Percentiles rank a stretch among this genome's conserved stretches.
Conservation (phyloP, 2,888 invertebrate species). For the Pyralis farinalis region DNA sequence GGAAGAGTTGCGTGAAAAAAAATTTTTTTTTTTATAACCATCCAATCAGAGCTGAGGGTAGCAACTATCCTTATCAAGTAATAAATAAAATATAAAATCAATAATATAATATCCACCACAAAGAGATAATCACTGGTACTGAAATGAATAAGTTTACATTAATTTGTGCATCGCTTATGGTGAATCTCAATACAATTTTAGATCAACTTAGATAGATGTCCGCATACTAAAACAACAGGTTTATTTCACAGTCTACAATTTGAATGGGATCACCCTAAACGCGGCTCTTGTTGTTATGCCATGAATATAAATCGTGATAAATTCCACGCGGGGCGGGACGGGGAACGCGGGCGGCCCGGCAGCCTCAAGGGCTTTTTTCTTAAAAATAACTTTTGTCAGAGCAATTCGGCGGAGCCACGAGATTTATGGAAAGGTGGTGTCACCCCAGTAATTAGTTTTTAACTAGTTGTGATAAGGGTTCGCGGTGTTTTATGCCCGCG, state of each 20-base stretch:
- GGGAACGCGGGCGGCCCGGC: slow-evolving; percentile 33
- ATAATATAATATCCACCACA: too few relatives aligned
- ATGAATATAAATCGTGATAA: slow-evolving; percentile 84
- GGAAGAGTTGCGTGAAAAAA: too few relatives aligned
- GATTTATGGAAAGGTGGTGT: slow-evolving; percentile 80
- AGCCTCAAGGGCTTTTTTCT: slow-evolving; percentile 79
- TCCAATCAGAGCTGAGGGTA: too few relatives aligned
- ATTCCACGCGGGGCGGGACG: slow-evolving; percentile 62
- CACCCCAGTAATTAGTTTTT: slow-evolving; percentile 81
- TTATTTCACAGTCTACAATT: slow-evolving; percentile 64
- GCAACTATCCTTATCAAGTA: too few relatives aligned
- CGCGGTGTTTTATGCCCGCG: slow-evolving; percentile 61
- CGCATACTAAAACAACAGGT: slow-evolving; percentile 40
- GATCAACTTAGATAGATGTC: slow-evolving; percentile 11
- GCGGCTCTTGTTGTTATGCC: slow-evolving; percentile 76
- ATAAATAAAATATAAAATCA: too few relatives aligned
- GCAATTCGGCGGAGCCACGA: slow-evolving; percentile 73
- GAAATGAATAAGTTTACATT: too few relatives aligned
- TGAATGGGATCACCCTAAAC: slow-evolving; percentile 72
- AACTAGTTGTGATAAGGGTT: slow-evolving; percentile 81
- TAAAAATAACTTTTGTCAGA: slow-evolving; percentile 81
- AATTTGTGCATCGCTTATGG: too few relatives aligned
- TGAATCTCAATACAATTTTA: slow-evolving; percentile 13
- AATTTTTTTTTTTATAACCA: too few relatives aligned
- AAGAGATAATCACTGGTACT: too few relatives aligned